Conservation (phyloP, 1,140 invertebrate genomes). For the Pseudomyrmex dendroicus region DNA sequence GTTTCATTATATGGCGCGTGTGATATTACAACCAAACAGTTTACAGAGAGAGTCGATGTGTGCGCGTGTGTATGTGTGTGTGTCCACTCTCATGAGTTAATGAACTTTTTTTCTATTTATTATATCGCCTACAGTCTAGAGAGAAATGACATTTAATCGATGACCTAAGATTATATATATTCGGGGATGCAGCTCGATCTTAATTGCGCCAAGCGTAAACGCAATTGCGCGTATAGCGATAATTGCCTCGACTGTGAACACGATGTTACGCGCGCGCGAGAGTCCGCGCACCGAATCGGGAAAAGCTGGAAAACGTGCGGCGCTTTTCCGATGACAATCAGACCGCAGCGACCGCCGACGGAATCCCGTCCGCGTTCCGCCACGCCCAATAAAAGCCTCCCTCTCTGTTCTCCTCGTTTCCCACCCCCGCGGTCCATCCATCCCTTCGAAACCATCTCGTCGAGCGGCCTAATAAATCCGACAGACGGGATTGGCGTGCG, state of each 20-base stretch:
- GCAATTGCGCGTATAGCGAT: conserved; percentile 49
- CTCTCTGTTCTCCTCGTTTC: conserved; percentile 52
- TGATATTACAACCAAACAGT: conserved; percentile 6
- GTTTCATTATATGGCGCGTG: conserved; percentile 30
- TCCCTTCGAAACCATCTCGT: conserved; percentile 74
- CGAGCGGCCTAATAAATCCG: conserved; percentile 80
- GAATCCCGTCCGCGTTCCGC: conserved; percentile 61
- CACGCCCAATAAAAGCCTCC: conserved; percentile 71
- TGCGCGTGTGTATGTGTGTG: background rate
- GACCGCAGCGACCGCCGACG: conserved; percentile 67
- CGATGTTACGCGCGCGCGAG: conserved; percentile 48
- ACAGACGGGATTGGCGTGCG: conserved; percentile 79
- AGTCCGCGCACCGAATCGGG: conserved; percentile 23
- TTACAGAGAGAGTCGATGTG: conserved; percentile 17
- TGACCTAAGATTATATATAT: conserved; percentile 6
- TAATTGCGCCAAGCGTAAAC: background rate
- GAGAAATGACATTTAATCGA: background rate
- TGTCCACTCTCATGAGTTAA: background rate
- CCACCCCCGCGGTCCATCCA: conserved; percentile 46
- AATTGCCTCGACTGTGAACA: conserved; percentile 58
- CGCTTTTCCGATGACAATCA: conserved; percentile 69
- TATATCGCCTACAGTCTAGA: background rate
- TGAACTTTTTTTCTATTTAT: background rate
- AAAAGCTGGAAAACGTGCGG: conserved; percentile 71
- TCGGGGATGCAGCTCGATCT: background rate